Conservation (phyloP, 2,113 vertebrate species). For the Platysternon megacephalum region DNA sequence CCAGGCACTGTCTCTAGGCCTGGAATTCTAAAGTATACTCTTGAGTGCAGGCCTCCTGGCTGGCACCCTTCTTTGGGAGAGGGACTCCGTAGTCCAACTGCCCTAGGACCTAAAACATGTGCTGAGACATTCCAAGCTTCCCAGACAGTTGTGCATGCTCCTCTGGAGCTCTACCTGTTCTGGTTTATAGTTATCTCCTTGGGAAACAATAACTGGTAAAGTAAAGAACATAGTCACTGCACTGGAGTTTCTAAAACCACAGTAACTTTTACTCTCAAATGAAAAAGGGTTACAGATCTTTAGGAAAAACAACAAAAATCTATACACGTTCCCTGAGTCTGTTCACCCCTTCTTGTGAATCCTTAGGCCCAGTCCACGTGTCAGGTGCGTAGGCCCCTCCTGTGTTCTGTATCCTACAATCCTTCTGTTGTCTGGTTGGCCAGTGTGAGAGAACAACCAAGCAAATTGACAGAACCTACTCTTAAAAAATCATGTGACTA, state of each 20-base stretch:
- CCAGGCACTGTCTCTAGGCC: too few species aligned
- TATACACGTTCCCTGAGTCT: not conserved
- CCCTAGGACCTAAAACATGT: too few species aligned
- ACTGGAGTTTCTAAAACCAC: not conserved
- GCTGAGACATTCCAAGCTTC: too few species aligned
- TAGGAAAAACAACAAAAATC: not conserved
- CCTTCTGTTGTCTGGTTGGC: not conserved
- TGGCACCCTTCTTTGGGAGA: too few species aligned
- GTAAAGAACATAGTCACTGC: not conserved
- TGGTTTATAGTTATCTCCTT: not conserved
- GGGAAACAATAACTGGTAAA: not conserved
- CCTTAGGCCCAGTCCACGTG: rapidly evolving
- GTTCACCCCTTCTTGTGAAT: not conserved
- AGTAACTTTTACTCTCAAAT: not conserved
- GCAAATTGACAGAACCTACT: too few species aligned
- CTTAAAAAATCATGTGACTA: too few species aligned
- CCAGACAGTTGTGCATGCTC: too few species aligned
- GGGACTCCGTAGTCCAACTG: too few species aligned
- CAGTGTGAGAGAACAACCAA: too few species aligned
- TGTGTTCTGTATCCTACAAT: not conserved
- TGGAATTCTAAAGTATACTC: too few species aligned
- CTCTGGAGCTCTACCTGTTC: not conserved
- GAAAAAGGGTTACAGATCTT: not conserved
- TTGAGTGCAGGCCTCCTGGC: too few species aligned
- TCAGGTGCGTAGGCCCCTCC: not conserved